These are phyloP conservation scores for Temnothorax nylanderi DNA, from an alignment of 1,140 invertebrate species.

Conservation along the genomic window DNA sequence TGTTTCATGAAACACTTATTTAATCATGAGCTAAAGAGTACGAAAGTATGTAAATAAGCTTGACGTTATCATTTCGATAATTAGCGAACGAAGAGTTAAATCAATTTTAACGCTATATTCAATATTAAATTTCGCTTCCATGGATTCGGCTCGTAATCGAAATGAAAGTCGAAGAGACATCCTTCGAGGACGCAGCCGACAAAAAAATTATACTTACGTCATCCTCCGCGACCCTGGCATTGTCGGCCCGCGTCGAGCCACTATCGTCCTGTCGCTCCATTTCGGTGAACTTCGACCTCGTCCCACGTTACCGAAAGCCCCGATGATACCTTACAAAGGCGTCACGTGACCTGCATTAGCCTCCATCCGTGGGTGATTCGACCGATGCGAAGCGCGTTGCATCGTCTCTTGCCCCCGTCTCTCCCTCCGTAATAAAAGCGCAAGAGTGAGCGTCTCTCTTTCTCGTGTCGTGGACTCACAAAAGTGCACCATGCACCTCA, in stretches of 20 bases:
- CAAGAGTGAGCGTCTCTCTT: constrained; percentile 27
- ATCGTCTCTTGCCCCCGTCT: constrained; percentile 48
- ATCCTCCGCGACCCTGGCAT: constrained; percentile 5
- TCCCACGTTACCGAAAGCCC: constrained; percentile 65
- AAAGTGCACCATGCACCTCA: constrained; percentile 51
- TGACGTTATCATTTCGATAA: background rate
- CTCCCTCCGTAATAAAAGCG: constrained; percentile 44
- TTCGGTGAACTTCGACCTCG: constrained; percentile 65
- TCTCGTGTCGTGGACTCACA: constrained; percentile 40
- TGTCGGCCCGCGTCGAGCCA: background rate
- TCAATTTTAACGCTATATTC: background rate
- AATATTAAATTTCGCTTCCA: background rate
- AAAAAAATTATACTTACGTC: constrained; percentile 63
- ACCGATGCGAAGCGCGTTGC: constrained; percentile 58
- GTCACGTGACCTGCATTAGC: constrained; percentile 78
- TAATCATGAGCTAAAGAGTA: background rate
- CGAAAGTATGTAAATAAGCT: background rate
- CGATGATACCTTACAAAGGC: constrained; percentile 78
- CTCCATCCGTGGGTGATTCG: constrained; percentile 51
- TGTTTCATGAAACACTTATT: background rate
- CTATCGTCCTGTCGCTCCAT: constrained; percentile 64
- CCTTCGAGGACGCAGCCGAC: background rate
- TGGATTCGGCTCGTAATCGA: background rate
- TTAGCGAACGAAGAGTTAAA: background rate
- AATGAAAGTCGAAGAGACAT: background rate